Evolutionary conservation across 2,797 vertebrate species (phyloP), one percentile per base, ranked within the genome.

Genomic region (Tangara arthus): DNA sequence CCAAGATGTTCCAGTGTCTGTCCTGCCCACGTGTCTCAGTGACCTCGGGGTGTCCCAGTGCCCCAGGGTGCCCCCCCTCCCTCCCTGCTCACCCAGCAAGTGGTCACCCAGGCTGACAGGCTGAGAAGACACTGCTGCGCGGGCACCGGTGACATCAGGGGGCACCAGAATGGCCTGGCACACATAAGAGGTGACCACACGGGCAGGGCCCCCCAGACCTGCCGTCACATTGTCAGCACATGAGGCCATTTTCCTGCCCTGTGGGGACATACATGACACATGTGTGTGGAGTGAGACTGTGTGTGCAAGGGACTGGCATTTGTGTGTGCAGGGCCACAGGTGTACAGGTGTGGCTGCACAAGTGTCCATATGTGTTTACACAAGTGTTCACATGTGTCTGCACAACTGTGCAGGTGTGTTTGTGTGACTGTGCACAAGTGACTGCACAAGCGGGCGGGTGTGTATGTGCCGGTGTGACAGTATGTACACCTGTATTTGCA

Each of bases 121-220:
- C 97, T 99, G 99, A 4, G 99, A 99, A 70, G 99, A 99, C 93
- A 99, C 98, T 18, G 98, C 82, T 0, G 94, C 49, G 11, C 91
- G 98, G 97, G 98, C 98, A 80, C 98, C 98, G 44, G 98, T 98
- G 95, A 98, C 91, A 13, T 99, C 98, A 1, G 99, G 98, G 37
- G 99, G 99, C 82, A 99, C 97, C 91, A 99, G 97, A 32, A 98
- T 98, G 26, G 98, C 98, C 97, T 99, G 99, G 96, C 99, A 99
- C 77, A 98, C 65, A 9, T 99, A 98, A 89, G 98, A 98, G n/a
- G 94, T 98, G 95, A 99, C 97, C 85, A 97, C 94, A 78, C 95
- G 98, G 34, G 94, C 96, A n/a, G 94, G 87, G 30, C 70, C 90
- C 1, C 92, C 86, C 27, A 89, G 39, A 94, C 97, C 8, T 95